Base-by-base conservation (phyloP, 2,113 vertebrate species). In the Pluvialis apricaria region DNA sequence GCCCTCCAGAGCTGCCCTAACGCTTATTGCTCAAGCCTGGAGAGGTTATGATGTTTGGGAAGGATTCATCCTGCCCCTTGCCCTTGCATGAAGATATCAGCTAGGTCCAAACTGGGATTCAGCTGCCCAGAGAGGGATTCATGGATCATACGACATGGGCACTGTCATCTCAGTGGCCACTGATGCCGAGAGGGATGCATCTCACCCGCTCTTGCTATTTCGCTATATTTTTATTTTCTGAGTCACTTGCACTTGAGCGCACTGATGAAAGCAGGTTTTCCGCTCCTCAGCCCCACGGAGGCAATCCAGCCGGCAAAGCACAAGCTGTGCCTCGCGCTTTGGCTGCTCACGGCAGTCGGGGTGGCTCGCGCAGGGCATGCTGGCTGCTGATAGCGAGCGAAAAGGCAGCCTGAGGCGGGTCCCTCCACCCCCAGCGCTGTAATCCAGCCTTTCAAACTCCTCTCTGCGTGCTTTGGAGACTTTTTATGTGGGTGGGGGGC, bases 361-460 rank as follows among this genome's bases (percentile, higher is more conserved):
- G 45, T 20, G 65, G 51, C 66, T 91, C 17, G 42, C 4, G 13
- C 58, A 86, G 65, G 62, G 61, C 2, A 0, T 52, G 49, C 64
- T 58, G 20, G 72, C 44, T 71, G 89, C 80, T 68, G 95, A 91
- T n/a, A 79, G 64, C 7, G 8, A 94, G 83, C 8, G 18, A 68
- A 95, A 94, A 95, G 65, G 70, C 94, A 83, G 44, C 86, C 84
- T 94, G 29, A 1, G 68, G 83, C 32, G 38, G 60, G 76, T 83
- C 40, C 65, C 26, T 81, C 55, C 58, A 34, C 79, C 90, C 73
- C 70, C 75, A 38, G 90, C 36, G 22, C 88, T 72, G 44, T 75
- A 68, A 96, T 90, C 68, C 83, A 95, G 58, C 86, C 80, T 94
- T 91, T 86, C 65, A 88, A 92, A 64, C 61, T 78, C 83, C n/a